Evolutionary conservation across 2,888 invertebrate species (phyloP).

Genomic region (Leptinotarsa rubiginosa): DNA sequence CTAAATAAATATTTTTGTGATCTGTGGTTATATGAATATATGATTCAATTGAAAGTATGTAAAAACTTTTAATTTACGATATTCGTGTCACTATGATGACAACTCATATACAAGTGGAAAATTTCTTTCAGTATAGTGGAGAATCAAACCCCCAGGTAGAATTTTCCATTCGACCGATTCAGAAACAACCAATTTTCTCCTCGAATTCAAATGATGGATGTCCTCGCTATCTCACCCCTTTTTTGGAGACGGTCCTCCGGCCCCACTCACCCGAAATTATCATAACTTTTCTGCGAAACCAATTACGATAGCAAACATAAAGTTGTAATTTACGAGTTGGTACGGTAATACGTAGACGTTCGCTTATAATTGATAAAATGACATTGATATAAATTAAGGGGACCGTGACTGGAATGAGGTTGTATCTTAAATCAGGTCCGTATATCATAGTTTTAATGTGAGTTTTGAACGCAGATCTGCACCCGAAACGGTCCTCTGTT

Average conservation of each 20-base stretch:
- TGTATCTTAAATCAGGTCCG: conserved; percentile 66
- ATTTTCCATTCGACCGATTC: conserved; percentile 2
- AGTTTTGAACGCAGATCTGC: conserved; percentile 65
- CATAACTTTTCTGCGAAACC: conserved; percentile 59
- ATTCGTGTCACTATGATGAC: too few relatives aligned
- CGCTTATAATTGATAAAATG: conserved; percentile 67
- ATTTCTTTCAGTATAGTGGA: too few relatives aligned
- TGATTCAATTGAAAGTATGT: too few relatives aligned
- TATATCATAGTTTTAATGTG: conserved; percentile 68
- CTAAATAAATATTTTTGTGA: too few relatives aligned
- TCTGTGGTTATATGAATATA: too few relatives aligned
- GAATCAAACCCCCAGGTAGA: background rate
- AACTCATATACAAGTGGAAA: too few relatives aligned
- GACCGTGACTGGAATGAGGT: conserved; percentile 66
- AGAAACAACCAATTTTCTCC: conserved; percentile 20
- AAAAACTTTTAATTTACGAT: too few relatives aligned
- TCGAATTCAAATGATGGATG: conserved; percentile 34
- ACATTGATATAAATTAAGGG: conserved; percentile 68
- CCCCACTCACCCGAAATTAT: conserved; percentile 42
- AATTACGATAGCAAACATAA: conserved; percentile 64
- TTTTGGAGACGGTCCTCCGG: conserved; percentile 28
- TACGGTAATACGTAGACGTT: conserved; percentile 54
- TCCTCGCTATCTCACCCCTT: conserved; percentile 39
- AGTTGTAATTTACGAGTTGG: conserved; percentile 65
- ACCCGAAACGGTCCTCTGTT: conserved; percentile 62